Evolutionary conservation across 2,888 invertebrate species (phyloP), one percentile per base, ranked within the genome.

Genomic region (Drosophila nigricruria): DNA sequence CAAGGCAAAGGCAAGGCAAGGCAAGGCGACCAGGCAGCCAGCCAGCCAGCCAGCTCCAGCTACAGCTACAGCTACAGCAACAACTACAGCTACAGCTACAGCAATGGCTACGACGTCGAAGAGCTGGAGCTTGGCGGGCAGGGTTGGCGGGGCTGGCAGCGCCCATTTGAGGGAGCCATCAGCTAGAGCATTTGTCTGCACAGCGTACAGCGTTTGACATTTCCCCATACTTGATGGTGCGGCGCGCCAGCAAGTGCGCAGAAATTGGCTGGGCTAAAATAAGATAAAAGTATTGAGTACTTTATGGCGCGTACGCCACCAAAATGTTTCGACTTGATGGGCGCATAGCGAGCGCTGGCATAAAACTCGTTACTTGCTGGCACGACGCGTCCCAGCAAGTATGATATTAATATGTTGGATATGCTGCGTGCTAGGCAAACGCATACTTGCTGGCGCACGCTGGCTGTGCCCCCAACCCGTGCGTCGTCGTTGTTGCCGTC

Each of bases 171-270:
- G 79, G 82, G 89, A 90, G 82, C 91, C 92, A 93, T 76, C 90
- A 93, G 91, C 91, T 88, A 85, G 77, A 45, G 53, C 70, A 88
- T 89, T 90, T 79, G 74, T 73, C 67, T 77, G 77, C 83, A 88
- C 82, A 72, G 67, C 58, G 77, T 77, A 63, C 50, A 79, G 86
- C 88, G 88, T 92, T 91, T 92, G 92, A 93, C 92, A 92, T 92
- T 90, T 92, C 90, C 86, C 77, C 52, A 80, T 78, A 91, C 92
- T 92, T 93, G 82, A 74, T 92, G 91, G 92, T 34, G 91, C 92
- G 88, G 3, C 90, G 91, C 91, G 27, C 92, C 86, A 91, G 52
- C 77, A 92, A 87, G 79, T 84, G 23, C 10, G 0, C 10, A 47
- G 59, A 75, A 85, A 85, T 75, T 72, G 50, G 42, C 16, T 60